These are phyloP conservation scores for Tipula helvola DNA, from an alignment of 2,888 invertebrate genomes.

Conservation along the genomic window DNA sequence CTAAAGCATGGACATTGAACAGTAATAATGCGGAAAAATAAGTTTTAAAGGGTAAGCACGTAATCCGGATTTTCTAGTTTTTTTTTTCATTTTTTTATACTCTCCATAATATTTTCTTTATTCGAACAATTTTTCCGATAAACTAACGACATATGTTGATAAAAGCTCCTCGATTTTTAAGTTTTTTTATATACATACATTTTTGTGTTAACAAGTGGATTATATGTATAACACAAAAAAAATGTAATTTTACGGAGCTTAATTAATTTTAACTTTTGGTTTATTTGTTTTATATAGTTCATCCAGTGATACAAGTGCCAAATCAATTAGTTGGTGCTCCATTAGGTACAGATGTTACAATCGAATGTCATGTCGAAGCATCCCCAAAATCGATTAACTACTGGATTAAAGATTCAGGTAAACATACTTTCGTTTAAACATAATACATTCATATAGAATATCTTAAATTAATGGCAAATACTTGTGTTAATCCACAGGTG, in stretches of 20 bases:
- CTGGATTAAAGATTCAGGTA: slow-evolving; percentile 79
- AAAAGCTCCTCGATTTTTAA: not conserved
- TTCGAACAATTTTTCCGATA: not conserved
- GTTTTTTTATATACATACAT: not conserved
- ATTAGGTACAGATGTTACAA: slow-evolving; percentile 69
- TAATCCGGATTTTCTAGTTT: not conserved
- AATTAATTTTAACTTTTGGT: not conserved
- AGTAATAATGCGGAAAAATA: not conserved
- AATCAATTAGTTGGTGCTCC: slow-evolving; percentile 87
- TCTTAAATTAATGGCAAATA: too few species aligned
- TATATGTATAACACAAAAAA: not conserved
- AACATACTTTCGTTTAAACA: slow-evolving; percentile 31
- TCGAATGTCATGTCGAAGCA: slow-evolving; percentile 84
- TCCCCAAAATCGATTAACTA: slow-evolving; percentile 85
- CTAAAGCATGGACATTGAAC: not conserved
- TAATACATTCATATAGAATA: not conserved
- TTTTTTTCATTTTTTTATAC: not conserved
- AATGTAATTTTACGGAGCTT: not conserved
- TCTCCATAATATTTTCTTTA: not conserved
- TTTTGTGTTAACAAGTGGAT: not conserved
- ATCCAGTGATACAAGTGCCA: slow-evolving; percentile 82
- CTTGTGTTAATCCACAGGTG: slow-evolving; percentile 47
- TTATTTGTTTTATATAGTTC: slow-evolving; percentile 43
- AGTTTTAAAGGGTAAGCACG: not conserved
- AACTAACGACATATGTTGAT: not conserved